A percentile compares a stretch with the other conserved stretches of the same genome.
Evolutionary conservation across 2,797 vertebrate species (phyloP).

Genomic region (Crax fasciolata): DNA sequence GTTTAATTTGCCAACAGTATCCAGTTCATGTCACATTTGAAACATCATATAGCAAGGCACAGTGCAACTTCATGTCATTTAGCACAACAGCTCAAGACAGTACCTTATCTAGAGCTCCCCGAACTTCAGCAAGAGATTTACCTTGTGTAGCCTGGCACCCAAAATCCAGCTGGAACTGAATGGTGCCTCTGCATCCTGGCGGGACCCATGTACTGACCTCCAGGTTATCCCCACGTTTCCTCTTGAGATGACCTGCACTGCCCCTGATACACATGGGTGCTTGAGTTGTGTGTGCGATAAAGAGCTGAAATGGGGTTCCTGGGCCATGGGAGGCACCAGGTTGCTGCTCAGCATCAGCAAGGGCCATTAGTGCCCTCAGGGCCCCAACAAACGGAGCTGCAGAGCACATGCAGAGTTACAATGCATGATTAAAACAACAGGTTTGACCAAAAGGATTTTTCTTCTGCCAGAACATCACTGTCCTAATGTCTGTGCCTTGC

Average conservation of each 20-base stretch:
- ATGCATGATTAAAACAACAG: not conserved
- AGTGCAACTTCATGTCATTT: not conserved
- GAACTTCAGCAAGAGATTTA: not conserved
- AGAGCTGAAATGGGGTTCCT: not conserved
- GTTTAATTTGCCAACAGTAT: not conserved
- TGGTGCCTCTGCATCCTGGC: not conserved
- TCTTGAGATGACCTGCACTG: not conserved
- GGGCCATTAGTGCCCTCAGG: not conserved
- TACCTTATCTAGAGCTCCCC: not conserved
- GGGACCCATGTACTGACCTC: not conserved
- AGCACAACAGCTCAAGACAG: not conserved
- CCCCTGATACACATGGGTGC: not conserved
- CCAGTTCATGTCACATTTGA: not conserved
- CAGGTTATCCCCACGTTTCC: not conserved
- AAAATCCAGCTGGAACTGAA: not conserved
- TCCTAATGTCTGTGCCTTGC: not conserved
- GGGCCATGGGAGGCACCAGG: not conserved
- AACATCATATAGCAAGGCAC: not conserved
- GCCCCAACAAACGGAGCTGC: not conserved
- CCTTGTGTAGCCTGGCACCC: not conserved
- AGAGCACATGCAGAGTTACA: not conserved
- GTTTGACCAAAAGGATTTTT: not conserved
- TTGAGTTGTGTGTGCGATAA: rapidly evolving
- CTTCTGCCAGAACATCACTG: not conserved
- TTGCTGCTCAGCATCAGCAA: not conserved